phyloP scores from a whole-genome alignment of 2,888 invertebrate species.

The Sphaeridia pumilis region DNA sequence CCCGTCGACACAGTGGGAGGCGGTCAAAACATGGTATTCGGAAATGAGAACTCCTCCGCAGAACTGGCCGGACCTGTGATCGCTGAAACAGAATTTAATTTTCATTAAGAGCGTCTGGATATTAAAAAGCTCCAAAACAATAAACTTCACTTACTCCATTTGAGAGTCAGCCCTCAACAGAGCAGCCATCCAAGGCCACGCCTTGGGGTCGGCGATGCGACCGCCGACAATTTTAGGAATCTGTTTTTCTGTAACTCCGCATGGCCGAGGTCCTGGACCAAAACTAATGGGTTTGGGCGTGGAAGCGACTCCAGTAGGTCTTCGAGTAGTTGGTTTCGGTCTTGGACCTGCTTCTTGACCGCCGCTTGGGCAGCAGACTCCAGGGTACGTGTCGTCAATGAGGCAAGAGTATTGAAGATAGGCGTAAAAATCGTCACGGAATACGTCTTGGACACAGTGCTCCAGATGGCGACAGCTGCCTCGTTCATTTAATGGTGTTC shows the following conservation, averaged over 20 bases:
- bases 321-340: conserved; percentile 8
- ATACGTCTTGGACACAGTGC: conserved; percentile 51
- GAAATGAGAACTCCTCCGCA: conserved; percentile 75
- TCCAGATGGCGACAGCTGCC: conserved; percentile 56
- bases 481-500: conserved; percentile 47
- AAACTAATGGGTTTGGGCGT: conserved; percentile 11
- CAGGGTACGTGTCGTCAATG: conserved; percentile 54
- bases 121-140: neutral
- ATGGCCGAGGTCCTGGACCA: conserved; percentile 35
- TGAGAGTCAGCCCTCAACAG: conserved; percentile 16
- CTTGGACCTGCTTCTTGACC: conserved; percentile 3
- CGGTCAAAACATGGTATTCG: conserved; percentile 63
- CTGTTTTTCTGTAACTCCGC: conserved; percentile 47
- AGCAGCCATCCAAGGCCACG: conserved; percentile 75
- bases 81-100: conserved; percentile 21
- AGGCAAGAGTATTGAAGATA: conserved; percentile 58
- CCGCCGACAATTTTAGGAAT: conserved; percentile 51
- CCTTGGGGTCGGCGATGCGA: conserved; percentile 49
- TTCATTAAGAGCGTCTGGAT: neutral
- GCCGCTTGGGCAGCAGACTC: conserved; percentile 60
- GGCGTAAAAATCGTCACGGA: conserved; percentile 48
- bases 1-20: conserved; percentile 59
- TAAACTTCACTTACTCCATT: too few relatives aligned
- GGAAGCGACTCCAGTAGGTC: conserved; percentile 1
- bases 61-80: conserved; percentile 45